These are phyloP conservation scores for Bostrychus sinensis DNA, from an alignment of 2,113 vertebrate genomes.

Conservation along the genomic window DNA sequence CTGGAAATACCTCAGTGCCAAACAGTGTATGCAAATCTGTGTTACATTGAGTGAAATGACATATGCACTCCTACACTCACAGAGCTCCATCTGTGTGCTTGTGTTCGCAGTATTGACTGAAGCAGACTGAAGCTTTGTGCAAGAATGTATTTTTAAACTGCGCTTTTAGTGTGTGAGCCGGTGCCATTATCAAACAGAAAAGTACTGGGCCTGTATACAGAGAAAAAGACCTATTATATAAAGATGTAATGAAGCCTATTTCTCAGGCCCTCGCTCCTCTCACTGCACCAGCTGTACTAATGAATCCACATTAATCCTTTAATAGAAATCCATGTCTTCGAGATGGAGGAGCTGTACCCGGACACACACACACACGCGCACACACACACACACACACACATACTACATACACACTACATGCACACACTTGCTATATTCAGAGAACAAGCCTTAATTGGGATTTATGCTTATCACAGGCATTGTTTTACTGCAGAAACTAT, in stretches of 20 bases:
- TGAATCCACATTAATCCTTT: conserved; percentile 47
- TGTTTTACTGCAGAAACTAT: not conserved
- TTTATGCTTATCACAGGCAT: not conserved
- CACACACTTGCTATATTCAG: conserved; percentile 6
- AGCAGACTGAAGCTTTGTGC: conserved; percentile 29
- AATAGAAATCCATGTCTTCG: conserved; percentile 60
- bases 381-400: not conserved
- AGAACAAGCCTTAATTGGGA: conserved; percentile 2
- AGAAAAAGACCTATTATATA: conserved; percentile 21
- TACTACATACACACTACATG: conserved; percentile 10
- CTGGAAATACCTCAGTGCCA: not conserved
- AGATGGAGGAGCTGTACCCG: conserved; percentile 23
- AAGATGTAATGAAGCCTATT: conserved; percentile 26
- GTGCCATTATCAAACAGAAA: conserved; percentile 15
- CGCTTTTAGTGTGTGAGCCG: conserved; percentile 35
- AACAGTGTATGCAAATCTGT: not conserved
- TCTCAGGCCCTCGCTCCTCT: conserved; percentile 13
- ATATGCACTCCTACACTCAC: conserved; percentile 13
- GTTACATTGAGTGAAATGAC: conserved; percentile 9
- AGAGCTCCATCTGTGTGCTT: conserved; percentile 10
- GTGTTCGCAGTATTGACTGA: conserved; percentile 5
- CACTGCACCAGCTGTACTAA: conserved; percentile 32
- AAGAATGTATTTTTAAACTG: conserved; percentile 53
- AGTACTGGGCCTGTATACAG: conserved; percentile 3
- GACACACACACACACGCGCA: conserved; percentile 9